Percentiles rank a stretch among this genome's conserved stretches.
These are phyloP conservation scores for Sceloporus tristichus DNA, from an alignment of 2,113 vertebrate genomes.

Conservation along the genomic window DNA sequence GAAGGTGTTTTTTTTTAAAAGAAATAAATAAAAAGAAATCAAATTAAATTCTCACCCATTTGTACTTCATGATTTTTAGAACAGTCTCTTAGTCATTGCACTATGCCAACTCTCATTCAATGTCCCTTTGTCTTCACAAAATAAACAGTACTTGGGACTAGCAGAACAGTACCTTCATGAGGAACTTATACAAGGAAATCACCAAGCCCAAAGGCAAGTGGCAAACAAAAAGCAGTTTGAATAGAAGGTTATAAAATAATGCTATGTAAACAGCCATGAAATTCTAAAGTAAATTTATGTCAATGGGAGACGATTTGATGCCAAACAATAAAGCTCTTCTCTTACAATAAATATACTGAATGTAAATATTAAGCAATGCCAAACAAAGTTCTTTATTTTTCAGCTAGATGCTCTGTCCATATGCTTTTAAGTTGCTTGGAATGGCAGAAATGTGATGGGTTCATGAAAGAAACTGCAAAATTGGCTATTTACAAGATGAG, in stretches of 20 bases:
- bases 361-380: conserved; percentile 18
- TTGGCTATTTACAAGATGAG: background rate
- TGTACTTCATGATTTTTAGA: background rate
- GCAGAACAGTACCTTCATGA: background rate
- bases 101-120: background rate
- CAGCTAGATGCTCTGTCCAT: background rate
- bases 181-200: conserved; percentile 10
- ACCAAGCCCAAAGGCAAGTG: background rate
- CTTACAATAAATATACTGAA: conserved; percentile 37
- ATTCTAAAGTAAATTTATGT: conserved; percentile 50
- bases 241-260: conserved; percentile 11
- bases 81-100: background rate
- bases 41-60: background rate
- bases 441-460: background rate
- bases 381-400: conserved; percentile 22
- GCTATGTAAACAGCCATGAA: conserved; percentile 57
- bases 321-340: conserved; percentile 45
- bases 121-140: conserved; percentile 27
- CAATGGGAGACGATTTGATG: conserved; percentile 44
- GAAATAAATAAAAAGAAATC: background rate
- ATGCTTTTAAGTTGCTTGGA: background rate
- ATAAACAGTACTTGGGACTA: conserved; percentile 14
- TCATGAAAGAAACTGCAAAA: background rate
- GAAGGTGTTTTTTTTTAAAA: too few species aligned
- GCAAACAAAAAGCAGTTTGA: conserved; percentile 21